Evolutionary conservation across 2,797 vertebrate genomes (phyloP).

Genomic region (Xiphorhynchus erythropygius): DNA sequence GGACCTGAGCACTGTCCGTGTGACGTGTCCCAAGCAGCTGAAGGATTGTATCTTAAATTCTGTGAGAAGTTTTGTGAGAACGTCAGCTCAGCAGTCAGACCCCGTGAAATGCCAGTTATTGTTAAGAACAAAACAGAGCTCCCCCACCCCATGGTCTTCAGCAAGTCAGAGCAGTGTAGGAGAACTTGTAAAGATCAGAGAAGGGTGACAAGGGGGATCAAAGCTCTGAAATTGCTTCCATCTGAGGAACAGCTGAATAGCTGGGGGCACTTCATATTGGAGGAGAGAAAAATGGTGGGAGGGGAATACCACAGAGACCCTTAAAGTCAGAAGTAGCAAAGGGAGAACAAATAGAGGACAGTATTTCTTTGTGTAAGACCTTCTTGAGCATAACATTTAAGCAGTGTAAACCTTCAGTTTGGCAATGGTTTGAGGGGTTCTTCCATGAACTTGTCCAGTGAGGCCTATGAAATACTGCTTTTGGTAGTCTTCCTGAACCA

Average conservation of each 20-base stretch:
- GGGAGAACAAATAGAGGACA: background rate
- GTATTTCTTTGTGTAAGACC: background rate
- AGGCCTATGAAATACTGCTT: background rate
- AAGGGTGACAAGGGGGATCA: background rate
- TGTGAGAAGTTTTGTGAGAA: background rate
- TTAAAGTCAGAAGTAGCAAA: constrained; percentile 21
- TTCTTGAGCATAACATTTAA: background rate
- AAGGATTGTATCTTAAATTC: background rate
- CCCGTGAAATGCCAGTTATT: background rate
- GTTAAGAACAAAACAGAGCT: background rate
- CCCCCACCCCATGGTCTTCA: background rate
- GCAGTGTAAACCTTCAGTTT: background rate
- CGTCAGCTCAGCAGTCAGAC: background rate
- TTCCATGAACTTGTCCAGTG: background rate
- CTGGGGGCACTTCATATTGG: background rate
- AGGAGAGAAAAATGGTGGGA: constrained; percentile 8
- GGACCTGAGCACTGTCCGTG: background rate
- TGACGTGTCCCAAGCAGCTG: background rate
- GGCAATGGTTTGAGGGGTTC: background rate
- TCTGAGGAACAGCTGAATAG: constrained; percentile 35
- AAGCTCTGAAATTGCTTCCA: constrained; percentile 25
- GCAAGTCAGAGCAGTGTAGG: background rate
- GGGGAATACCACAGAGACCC: constrained; percentile 32
- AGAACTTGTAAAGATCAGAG: background rate
- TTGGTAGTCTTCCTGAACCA: background rate